Evolutionary conservation across 2,888 invertebrate genomes (phyloP).

Genomic region (Aleiodes leptofemur): DNA sequence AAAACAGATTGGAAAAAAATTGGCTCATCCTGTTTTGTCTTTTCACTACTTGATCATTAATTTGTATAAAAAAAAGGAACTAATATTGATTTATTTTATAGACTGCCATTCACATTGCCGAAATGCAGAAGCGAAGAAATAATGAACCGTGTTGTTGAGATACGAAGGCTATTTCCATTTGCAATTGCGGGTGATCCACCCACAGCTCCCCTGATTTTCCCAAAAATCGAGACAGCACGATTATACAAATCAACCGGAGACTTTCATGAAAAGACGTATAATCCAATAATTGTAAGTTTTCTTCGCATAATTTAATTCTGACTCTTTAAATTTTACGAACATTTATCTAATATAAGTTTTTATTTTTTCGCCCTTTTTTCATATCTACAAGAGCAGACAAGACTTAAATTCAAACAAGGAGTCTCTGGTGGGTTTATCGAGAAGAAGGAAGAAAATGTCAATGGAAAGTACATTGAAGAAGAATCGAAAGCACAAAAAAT

Average conservation of each 20-base stretch:
- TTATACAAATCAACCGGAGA: conserved; percentile 38
- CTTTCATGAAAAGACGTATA: conserved; percentile 22
- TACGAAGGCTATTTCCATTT: conserved; percentile 58
- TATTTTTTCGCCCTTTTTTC: neutral
- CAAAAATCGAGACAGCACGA: conserved; percentile 54
- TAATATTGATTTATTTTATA: conserved; percentile 42
- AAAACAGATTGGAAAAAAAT: too few relatives aligned
- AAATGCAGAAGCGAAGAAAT: conserved; percentile 57
- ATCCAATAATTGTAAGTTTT: conserved; percentile 41
- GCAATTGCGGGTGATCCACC: conserved; percentile 32
- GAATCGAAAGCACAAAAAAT: conserved; percentile 15
- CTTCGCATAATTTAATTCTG: neutral
- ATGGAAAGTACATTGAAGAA: conserved; percentile 5
- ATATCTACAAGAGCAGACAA: conserved; percentile 12
- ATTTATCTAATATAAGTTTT: neutral
- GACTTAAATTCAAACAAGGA: neutral
- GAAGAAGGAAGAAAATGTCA: conserved; percentile 11
- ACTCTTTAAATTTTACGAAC: neutral
- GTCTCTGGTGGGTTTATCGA: neutral
- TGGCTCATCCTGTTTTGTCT: too few relatives aligned
- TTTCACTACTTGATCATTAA: neutral
- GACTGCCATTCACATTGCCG: conserved; percentile 61
- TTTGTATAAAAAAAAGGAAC: neutral
- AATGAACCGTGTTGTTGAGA: conserved; percentile 51
- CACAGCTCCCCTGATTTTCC: conserved; percentile 56